phyloP scores from a whole-genome alignment of 2,113 vertebrate species.

The Nycticebus coucang region DNA sequence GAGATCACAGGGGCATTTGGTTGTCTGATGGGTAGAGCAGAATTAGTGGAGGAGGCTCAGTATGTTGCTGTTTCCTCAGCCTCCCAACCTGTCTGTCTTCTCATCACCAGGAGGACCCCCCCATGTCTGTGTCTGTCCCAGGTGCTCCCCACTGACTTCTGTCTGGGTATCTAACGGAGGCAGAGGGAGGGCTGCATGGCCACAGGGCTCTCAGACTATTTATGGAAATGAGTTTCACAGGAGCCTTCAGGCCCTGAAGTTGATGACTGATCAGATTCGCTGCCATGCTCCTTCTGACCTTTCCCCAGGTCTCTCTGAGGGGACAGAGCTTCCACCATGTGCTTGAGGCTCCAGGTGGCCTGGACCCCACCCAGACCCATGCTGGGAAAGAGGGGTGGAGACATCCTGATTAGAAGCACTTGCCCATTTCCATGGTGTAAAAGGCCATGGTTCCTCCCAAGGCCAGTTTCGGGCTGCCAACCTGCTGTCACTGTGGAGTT shows the following conservation, averaged over 20 bases:
- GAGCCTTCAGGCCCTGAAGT: neutral
- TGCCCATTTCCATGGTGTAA: neutral
- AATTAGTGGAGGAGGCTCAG: neutral
- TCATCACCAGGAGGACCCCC: neutral
- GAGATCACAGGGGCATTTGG: neutral
- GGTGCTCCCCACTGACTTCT: too few species aligned
- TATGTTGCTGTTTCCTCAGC: too few species aligned
- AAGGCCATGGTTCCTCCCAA: too few species aligned
- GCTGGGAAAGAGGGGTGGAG: neutral
- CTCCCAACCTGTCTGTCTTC: neutral
- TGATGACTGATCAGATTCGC: neutral
- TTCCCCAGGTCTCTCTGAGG: neutral
- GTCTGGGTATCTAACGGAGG: neutral
- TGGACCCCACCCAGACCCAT: neutral
- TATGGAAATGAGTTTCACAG: neutral
- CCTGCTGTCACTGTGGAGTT: neutral
- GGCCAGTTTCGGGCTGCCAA: rapidly evolving
- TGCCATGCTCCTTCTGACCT: neutral
- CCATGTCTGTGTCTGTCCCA: too few species aligned
- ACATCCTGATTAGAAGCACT: neutral
- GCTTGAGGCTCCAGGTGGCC: neutral
- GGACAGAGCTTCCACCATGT: neutral
- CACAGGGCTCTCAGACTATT: neutral
- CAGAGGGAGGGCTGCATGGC: too few species aligned
- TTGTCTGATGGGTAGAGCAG: neutral